Base-by-base conservation (phyloP, 1,140 invertebrate genomes). In the Calliopsis andreniformis region DNA sequence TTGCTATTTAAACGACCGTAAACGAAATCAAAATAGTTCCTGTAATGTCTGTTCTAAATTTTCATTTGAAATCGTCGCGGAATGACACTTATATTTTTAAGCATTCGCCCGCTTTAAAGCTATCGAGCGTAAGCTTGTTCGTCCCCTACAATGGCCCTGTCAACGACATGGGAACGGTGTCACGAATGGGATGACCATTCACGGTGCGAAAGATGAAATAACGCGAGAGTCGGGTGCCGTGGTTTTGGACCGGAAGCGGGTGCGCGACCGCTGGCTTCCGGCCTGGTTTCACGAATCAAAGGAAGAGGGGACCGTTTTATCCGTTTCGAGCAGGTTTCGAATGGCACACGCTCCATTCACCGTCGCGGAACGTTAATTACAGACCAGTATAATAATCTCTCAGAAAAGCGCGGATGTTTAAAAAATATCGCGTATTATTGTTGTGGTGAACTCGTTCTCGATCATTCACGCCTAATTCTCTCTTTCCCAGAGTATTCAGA, bases 251-350 rank as follows among this genome's bases (percentile, higher is more conserved):
- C 75, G 82, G 76, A 84, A 83, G 20, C 70, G 49, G 67, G 20
- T 47, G 63, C 62, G 76, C 83, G 64, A 76, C 68, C 75, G 62
- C 56, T 53, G 55, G 62, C 67, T 82, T 84, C 83, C 83, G 83
- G 79, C 56, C 78, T 78, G 79, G 53, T 85, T 85, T 82, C 39
- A 53, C 62, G 70, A 85, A 67, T 85, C 82, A 84, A 85, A 84
- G 79, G 82, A 64, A 73, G 64, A 84, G 51, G 68, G 73, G 45
- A 53, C 32, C 72, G 51, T 75, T 76, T 51, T 53, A 72, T 81
- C 68, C 51, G 55, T 64, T 47, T 45, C 56, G 58, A 67, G 71
- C 49, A 59, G 62, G 30, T 56, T 67, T 42, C 56, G 63, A 63
- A 76, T 49, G 32, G 58, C 49, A 18, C 53, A 12, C 10, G 10